Conservation (phyloP, 1,140 invertebrate species). For the Cydia fagiglandana region DNA sequence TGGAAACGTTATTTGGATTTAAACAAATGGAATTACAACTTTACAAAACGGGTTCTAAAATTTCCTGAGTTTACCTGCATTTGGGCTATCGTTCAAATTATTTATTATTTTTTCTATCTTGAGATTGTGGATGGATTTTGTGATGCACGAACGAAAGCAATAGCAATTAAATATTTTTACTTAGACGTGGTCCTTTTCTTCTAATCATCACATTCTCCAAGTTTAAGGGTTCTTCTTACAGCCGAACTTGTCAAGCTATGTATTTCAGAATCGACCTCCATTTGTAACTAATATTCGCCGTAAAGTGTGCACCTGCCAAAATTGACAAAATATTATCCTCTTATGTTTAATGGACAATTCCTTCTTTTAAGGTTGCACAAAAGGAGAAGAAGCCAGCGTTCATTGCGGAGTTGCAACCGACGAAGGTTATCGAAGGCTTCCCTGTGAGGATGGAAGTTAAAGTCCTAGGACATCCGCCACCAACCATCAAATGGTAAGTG, state of each 20-base stretch:
- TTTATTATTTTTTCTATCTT: neutral
- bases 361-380: conserved; percentile 60
- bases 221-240: neutral
- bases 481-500: conserved; percentile 86
- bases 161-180: neutral
- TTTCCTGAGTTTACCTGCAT: no score
- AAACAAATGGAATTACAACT: no score
- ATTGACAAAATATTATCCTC: neutral
- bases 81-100: no score
- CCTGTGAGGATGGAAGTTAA: conserved; percentile 90
- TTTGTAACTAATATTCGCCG: conserved; percentile 6
- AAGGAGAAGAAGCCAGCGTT: conserved; percentile 87
- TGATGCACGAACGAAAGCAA: neutral
- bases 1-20: no score
- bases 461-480: conserved; percentile 85
- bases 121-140: neutral
- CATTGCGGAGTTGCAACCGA: conserved; percentile 83
- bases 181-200: neutral
- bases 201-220: neutral
- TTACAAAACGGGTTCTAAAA: no score
- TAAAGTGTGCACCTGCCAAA: neutral
- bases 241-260: neutral
- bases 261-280: neutral
- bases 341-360: neutral
- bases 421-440: conserved; percentile 90